Evolutionary conservation across 2,113 vertebrate genomes (phyloP), one percentile per base, ranked within the genome.

Genomic region (Hiodon alosoides): DNA sequence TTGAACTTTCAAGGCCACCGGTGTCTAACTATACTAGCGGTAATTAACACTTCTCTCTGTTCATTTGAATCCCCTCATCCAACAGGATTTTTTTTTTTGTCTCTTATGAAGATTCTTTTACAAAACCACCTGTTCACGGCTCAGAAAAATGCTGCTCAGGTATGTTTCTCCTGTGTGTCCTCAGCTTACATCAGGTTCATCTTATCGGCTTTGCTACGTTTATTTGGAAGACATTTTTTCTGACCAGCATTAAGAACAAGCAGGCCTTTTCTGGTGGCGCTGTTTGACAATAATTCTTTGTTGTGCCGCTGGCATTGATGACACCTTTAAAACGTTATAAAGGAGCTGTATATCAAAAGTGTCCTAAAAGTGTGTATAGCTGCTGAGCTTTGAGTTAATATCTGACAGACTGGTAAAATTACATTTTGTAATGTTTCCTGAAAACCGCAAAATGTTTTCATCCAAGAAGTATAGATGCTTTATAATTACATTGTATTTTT

Each of bases 71-170:
- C 5, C 2, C 5, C 11, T 11, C 6, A 52, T 72, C 54, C 53
- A 72, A 8, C 53, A 16, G 75, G 69, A 77, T 77, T 70, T 58
- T 31, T n/a, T n/a, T 31, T 31, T 31, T 31, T n/a, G n/a, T 52
- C 10, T 11, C n/a, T 47, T 66, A 31, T 57, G 70, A 67, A 8
- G 47, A 50, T 6, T 50, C 7, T 1, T 13, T 9, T 59, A n/a
- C n/a, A 57, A 67, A 9, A 16, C 46, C 70, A 73, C 55, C 70
- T 72, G 70, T 57, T 50, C 51, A 70, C 13, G 67, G 31, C 10
- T 47, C 50, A 64, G 51, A 16, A n/a, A 71, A 46, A 76, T 76
- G 75, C 51, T 64, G 59, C 48, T 65, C 51, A 71, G 75, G 75
- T 76, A 76, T 11, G 68, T 51, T 46, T 6, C 51, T 64, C 60